A percentile compares a stretch with the other conserved stretches of the same genome.
Conservation (phyloP, 1,140 invertebrate genomes). For the Drosophila micromelanica region DNA sequence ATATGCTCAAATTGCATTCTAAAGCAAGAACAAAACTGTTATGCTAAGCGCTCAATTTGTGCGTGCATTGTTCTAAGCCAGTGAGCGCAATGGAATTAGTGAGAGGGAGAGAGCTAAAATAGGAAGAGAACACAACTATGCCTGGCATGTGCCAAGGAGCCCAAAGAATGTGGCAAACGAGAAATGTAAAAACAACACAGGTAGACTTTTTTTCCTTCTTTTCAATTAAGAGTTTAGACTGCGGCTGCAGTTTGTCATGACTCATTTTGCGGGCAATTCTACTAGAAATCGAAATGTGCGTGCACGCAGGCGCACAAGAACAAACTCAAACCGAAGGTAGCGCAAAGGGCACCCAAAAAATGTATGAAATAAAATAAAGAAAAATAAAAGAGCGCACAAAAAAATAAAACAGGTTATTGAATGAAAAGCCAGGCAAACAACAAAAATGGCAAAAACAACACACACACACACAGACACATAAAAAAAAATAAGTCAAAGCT, state of each 20-base stretch:
- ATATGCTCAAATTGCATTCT: constrained; percentile 20
- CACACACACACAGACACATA: constrained; percentile 44
- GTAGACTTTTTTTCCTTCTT: constrained; percentile 3
- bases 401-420: constrained; percentile 81
- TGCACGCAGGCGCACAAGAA: constrained; percentile 51
- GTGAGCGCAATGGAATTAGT: constrained; percentile 22
- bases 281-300: constrained; percentile 46
- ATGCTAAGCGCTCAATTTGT: constrained; percentile 5
- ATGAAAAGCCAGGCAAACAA: constrained; percentile 71
- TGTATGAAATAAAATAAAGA: too few relatives aligned
- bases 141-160: constrained; percentile 30
- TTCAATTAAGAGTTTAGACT: constrained; percentile 19
- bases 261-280: constrained; percentile 69
- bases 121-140: constrained; percentile 23
- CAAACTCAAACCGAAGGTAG: constrained; percentile 22
- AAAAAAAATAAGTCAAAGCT: constrained; percentile 55
- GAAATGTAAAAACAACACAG: constrained; percentile 30
- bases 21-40: constrained; percentile 55
- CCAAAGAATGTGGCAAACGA: constrained; percentile 32
- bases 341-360: constrained; percentile 25
- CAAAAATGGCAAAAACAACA: constrained; percentile 64
- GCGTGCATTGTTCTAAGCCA: constrained; percentile 34
- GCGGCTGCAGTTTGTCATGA: constrained; percentile 55
- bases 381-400: constrained; percentile 41
- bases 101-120: constrained; percentile 2